A percentile compares a stretch with the other conserved stretches of the same genome.
Conservation (phyloP, 2,113 vertebrate species). For the Todiramphus saurophagus region DNA sequence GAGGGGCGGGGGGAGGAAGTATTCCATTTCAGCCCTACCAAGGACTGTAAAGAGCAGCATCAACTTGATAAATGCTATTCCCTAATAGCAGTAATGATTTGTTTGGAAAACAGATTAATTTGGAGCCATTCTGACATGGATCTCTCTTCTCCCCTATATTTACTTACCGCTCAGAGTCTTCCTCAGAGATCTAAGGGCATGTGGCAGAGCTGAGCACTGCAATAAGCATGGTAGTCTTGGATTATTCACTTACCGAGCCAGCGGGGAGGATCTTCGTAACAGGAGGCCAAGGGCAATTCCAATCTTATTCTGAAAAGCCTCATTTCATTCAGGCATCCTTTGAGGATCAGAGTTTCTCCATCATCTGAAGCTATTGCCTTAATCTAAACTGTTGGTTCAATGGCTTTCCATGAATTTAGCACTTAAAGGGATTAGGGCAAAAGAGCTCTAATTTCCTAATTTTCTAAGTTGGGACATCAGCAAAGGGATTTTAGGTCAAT, state of each 20-base stretch:
- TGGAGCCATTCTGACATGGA: not conserved
- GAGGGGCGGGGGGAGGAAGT: no score
- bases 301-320: not conserved
- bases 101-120: not conserved
- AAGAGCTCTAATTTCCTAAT: constrained; percentile 29
- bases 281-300: constrained; percentile 13
- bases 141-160: not conserved
- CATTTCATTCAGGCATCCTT: constrained; percentile 22
- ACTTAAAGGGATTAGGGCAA: constrained; percentile 5
- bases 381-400: constrained; percentile 11
- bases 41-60: not conserved
- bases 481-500: constrained; percentile 28
- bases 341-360: constrained; percentile 22
- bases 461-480: not conserved
- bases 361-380: not conserved
- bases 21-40: not conserved
- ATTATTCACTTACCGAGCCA: not conserved
- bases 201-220: not conserved
- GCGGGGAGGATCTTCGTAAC: not conserved
- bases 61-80: not conserved
- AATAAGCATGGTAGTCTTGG: not conserved
- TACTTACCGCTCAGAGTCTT: not conserved
- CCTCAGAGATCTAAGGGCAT: not conserved
- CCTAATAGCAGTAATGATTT: not conserved
- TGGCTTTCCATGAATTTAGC: constrained; percentile 43